Evolutionary conservation across 2,113 vertebrate species (phyloP), one percentile per base, ranked within the genome.

Genomic region (Ibidorhyncha struthersii): DNA sequence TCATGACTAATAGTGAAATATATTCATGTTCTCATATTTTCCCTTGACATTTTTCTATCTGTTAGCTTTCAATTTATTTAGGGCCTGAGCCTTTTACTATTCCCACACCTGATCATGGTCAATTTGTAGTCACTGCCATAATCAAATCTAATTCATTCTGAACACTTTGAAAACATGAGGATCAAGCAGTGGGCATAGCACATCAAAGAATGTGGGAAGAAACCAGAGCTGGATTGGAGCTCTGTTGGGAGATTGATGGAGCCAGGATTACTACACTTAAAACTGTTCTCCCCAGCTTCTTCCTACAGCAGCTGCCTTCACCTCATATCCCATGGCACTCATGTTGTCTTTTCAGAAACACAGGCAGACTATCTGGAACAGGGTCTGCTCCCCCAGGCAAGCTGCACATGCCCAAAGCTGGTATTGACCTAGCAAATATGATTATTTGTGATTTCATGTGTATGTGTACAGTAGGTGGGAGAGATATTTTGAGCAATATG

Each of bases 381-480:
- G 12, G 18, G 9, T 65, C 32, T 59, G 26, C 18, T 76, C 8
- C 16, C 16, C 5, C 26, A 25, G 1, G 26, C 1, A 5, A 38
- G 19, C 3, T 73, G 53, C 18, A n/a, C 13, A 12, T 63, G 19
- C 17, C 32, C 56, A 13, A 22, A 72, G 16, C 5, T 55, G 62
- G 6, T 17, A 9, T 18, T 50, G 30, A 61, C 29, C 34, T 4
- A 66, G n/a, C 8, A 82, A 47, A 52, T 8, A 8, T 0, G 1
- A 36, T 40, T 55, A 66, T 36, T 65, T 70, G 13, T 41, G 55
- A 62, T 47, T 83, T 53, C 36, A 9, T 0, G 6, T n/a, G 6
- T 43, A 9, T 66, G 23, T 81, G 82, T 67, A 34, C 13, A 23
- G 21, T 12, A 71, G 45, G 10, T 15, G 21, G 45, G 50, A 34